A percentile compares a stretch with the other conserved stretches of the same genome.
These are phyloP conservation scores for Hydrophis major DNA, from an alignment of 2,797 vertebrate species.

Conservation along the genomic window DNA sequence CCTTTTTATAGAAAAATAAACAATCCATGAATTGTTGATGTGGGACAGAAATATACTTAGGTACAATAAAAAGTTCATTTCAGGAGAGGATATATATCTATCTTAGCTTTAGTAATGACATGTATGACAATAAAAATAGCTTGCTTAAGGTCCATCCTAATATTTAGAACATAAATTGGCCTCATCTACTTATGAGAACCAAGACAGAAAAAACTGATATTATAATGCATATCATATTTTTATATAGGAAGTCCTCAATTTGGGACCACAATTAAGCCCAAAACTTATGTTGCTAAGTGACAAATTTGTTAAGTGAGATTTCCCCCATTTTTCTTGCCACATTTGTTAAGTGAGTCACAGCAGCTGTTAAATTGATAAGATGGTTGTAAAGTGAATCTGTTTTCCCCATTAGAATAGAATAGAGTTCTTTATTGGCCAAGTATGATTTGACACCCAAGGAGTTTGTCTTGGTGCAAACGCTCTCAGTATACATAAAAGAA, in stretches of 20 bases:
- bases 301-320: neutral
- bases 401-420: neutral
- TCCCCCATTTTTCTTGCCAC: neutral
- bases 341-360: neutral
- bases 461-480: too few species aligned
- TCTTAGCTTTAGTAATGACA: neutral
- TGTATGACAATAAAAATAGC: neutral
- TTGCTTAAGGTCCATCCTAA: neutral
- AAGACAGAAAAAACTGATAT: neutral
- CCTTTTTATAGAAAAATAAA: neutral
- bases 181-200: neutral
- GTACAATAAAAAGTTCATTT: neutral
- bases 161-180: neutral
- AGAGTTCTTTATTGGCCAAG: too few species aligned
- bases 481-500: too few species aligned
- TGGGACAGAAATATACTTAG: neutral
- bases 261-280: neutral
- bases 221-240: neutral
- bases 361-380: neutral
- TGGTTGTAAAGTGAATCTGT: neutral
- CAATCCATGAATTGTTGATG: neutral
- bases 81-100: too few species aligned
- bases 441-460: too few species aligned
- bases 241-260: neutral
- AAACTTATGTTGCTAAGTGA: neutral